Evolutionary conservation across 2,113 vertebrate species (phyloP), one percentile per base, ranked within the genome.

Genomic region (Catharus fuscescens): DNA sequence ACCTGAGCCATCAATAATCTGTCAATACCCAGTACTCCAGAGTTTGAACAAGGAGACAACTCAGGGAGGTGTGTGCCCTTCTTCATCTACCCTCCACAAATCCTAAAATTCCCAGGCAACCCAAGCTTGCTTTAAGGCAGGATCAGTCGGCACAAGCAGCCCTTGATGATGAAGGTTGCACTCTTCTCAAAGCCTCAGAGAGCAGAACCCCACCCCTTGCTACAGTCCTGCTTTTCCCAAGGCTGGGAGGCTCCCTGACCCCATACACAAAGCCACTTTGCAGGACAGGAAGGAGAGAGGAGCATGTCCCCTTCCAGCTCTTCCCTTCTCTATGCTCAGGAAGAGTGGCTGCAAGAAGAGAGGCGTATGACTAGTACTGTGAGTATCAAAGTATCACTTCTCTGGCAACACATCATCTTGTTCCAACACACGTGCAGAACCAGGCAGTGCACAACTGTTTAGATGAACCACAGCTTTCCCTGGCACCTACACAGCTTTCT

Each of bases 251-350:
- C 31, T 53, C 5, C 1, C 66, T 61, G 42, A 54, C 12, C 40
- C 16, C 3, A 3, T 4, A 24, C 1, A 2, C 16, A 32, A 8
- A 8, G n/a, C 2, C 0, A 3, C 42, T 70, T 34, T 7, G 15
- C 52, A 54, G 34, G 10, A 65, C 8, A 53, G n/a, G 32, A 70
- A 57, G 31, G 29, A 59, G 12, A 53, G 5, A 7, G 21, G 11
- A 70, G 10, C 23, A 28, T 5, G 2, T 2, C 11, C 19, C 2
- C 38, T 64, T 53, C 62, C 77, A 93, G 29, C n/a, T 77, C 47
- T 79, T 73, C 25, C 31, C 20, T 52, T 36, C 40, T 73, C 36
- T 21, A 19, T 1, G 1, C 25, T 52, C 54, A 70, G 28, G 24
- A 91, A 53, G 19, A 36, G 5, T 5, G 6, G 59, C 44, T 1